Evolutionary conservation across 2,888 invertebrate species (phyloP).

Genomic region (Meliscaeva auricollis): DNA sequence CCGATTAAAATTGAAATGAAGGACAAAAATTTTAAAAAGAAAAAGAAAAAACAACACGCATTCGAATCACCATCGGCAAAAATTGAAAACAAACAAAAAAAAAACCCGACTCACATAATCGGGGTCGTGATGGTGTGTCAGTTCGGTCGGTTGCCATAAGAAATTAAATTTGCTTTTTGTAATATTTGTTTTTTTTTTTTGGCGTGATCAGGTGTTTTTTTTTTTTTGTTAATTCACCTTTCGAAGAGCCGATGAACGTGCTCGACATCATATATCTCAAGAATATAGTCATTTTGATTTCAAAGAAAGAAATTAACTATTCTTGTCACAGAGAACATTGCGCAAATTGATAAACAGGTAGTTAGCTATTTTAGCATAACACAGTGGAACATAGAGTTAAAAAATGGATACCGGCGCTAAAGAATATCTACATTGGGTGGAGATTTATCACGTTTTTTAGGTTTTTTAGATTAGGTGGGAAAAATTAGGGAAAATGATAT

Average conservation of each 20-base stretch:
- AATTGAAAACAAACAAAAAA: not conserved
- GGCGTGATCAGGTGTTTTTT: conserved; percentile 26
- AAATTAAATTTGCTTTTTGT: conserved; percentile 40
- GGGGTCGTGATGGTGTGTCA: conserved; percentile 1
- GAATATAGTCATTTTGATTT: conserved; percentile 29
- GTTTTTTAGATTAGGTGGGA: no score
- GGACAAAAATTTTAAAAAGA: conserved; percentile 12
- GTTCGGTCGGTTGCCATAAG: conserved; percentile 20
- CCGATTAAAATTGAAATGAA: conserved; percentile 21
- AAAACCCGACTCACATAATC: conserved; percentile 39
- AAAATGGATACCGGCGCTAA: not conserved
- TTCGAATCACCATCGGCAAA: conserved; percentile 5
- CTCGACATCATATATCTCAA: conserved; percentile 31
- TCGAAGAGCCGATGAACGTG: conserved; percentile 33
- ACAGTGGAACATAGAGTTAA: not conserved
- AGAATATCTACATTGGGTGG: no score
- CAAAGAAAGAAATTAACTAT: conserved; percentile 40
- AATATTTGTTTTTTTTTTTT: conserved; percentile 29
- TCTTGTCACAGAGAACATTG: conserved; percentile 49
- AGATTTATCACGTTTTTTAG: no score
- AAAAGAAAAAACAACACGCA: not conserved
- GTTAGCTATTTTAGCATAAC: not conserved
- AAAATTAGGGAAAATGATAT: no score
- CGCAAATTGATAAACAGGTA: conserved; percentile 14
- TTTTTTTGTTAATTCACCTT: conserved; percentile 35